Percentiles rank a stretch among this genome's conserved stretches.
phyloP scores from a whole-genome alignment of 2,888 invertebrate genomes.

The Teinopalpus imperialis region DNA sequence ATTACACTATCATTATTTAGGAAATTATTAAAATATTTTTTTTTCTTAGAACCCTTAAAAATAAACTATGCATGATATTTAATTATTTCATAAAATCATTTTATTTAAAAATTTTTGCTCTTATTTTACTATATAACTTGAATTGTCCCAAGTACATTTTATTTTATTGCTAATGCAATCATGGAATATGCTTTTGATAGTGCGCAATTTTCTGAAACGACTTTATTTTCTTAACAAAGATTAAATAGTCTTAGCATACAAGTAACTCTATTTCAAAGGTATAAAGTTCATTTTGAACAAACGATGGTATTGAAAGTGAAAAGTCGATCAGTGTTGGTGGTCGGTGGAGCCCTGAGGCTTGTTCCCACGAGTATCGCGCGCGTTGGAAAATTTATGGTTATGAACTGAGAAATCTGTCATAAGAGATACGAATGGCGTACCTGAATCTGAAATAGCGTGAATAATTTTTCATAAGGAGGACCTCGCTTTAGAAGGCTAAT shows the following conservation, averaged over 20 bases:
- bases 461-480: constrained; percentile 69
- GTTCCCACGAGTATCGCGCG: constrained; percentile 76
- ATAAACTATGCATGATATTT: no score
- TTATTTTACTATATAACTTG: constrained; percentile 44
- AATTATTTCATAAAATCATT: no score
- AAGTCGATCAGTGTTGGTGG: constrained; percentile 75
- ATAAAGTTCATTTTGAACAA: constrained; percentile 45
- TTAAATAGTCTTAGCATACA: constrained; percentile 28
- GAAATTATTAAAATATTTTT: no score
- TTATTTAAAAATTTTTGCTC: constrained; percentile 61
- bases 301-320: constrained; percentile 64
- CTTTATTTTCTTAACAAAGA: constrained; percentile 63
- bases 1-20: no score
- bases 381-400: constrained; percentile 79
- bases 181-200: constrained; percentile 49
- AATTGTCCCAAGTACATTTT: constrained; percentile 54
- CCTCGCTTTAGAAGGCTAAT: constrained; percentile 31
- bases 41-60: no score
- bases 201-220: constrained; percentile 66
- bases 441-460: constrained; percentile 73
- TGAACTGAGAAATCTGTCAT: constrained; percentile 80
- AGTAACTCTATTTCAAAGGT: constrained; percentile 25
- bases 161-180: constrained; percentile 63
- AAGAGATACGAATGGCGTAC: constrained; percentile 71
- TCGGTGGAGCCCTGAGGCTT: constrained; percentile 61